These are phyloP conservation scores for Chaetops frenatus DNA, from an alignment of 2,113 vertebrate species.

Conservation along the genomic window DNA sequence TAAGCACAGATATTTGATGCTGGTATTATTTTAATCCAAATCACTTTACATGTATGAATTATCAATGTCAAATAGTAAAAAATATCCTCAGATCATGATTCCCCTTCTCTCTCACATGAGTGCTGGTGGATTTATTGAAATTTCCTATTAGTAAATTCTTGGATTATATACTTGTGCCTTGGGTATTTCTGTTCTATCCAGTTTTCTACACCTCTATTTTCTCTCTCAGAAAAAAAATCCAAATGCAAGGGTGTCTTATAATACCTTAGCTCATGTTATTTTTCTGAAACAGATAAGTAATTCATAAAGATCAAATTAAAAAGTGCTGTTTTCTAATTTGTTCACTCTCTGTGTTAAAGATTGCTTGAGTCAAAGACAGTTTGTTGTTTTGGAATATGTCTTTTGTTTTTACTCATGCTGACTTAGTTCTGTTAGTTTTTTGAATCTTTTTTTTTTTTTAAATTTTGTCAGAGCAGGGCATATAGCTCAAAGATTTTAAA, in stretches of 20 bases:
- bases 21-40: neutral
- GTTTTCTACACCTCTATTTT: neutral
- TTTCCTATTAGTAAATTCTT: neutral
- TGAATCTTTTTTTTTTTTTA: too few relatives aligned
- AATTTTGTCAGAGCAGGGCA: neutral
- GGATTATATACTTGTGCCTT: neutral
- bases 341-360: neutral
- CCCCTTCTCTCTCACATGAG: neutral
- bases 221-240: neutral
- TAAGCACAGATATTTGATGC: neutral
- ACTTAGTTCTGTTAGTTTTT: too few relatives aligned
- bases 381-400: too few relatives aligned
- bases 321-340: neutral
- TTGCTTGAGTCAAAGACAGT: neutral
- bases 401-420: too few relatives aligned
- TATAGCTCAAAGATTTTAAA: neutral
- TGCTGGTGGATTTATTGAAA: neutral
- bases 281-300: neutral
- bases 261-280: neutral
- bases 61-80: neutral
- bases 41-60: neutral
- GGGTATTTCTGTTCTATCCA: neutral
- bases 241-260: neutral
- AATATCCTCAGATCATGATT: neutral
- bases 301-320: neutral